Base-by-base conservation (phyloP, 2,113 vertebrate species). In the Tragelaphus buxtoni region DNA sequence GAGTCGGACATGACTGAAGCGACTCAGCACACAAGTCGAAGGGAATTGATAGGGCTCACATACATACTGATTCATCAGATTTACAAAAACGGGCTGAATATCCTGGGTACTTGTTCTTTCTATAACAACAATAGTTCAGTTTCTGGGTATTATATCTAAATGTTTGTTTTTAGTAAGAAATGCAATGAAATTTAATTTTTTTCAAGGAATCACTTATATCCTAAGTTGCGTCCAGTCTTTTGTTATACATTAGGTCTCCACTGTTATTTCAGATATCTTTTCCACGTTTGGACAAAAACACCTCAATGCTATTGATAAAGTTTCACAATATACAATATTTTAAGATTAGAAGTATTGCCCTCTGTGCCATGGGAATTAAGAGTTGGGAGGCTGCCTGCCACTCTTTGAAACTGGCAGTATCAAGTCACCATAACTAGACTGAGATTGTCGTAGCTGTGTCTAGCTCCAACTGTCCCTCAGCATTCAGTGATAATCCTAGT, bases 121-220 rank as follows among this genome's bases (percentile, higher is more conserved):
- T 72, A 76, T 49, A 76, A 12, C 10, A 90, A 13, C 4, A 95
- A 65, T 49, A 84, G 65, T 4, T 18, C 55, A 39, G 80, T 39
- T 80, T 82, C n/a, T n/a, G 8, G 3, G 18, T 88, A 74, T 47
- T 7, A 3, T 35, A 45, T 60, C 26, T 87, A 81, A 81, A 22
- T 69, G 10, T 77, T 63, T 32, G 5, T 39, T 91, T 85, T 87
- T 42, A 77, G 74, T 77, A 63, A 95, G 39, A 10, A 82, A 51
- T 12, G 55, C 28, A 85, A 93, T 58, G 9, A 90, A 92, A 88
- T 45, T 51, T 39, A 72, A 42, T n/a, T 93, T 86, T 55, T 83
- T 90, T 35, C 3, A 58, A 92, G 55, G 30, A 90, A 30, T 3
- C 30, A 24, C 55, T 84, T 95, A 65, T 5, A 5, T 55, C 26